Conservation (phyloP, 2,113 vertebrate genomes). For the Sapayoa aenigma region DNA sequence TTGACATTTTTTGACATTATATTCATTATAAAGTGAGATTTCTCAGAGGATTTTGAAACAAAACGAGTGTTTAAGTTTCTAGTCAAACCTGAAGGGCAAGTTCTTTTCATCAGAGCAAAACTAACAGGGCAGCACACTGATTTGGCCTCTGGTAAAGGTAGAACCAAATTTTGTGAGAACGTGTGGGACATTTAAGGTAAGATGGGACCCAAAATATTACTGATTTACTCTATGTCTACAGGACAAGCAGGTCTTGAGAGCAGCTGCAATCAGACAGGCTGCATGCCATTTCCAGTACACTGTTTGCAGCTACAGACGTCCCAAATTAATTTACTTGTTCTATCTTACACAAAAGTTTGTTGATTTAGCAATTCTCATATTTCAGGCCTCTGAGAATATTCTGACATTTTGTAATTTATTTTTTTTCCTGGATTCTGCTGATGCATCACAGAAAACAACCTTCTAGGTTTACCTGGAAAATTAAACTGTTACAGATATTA, state of each 20-base stretch:
- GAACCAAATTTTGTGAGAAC: neutral
- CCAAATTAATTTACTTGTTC: neutral
- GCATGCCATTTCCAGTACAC: neutral
- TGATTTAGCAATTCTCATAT: neutral
- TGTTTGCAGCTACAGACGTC: neutral
- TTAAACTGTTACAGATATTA: neutral
- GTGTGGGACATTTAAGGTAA: neutral
- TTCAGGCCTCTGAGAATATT: neutral
- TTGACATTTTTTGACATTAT: conserved; percentile 18
- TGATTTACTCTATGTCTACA: neutral
- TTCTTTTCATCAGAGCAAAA: neutral
- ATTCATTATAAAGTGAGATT: neutral
- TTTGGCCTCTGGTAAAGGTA: neutral
- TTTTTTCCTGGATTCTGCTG: neutral
- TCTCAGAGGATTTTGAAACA: neutral
- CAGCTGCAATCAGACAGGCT: neutral
- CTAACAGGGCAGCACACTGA: neutral
- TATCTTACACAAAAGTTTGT: neutral
- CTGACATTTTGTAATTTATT: neutral
- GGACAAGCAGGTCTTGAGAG: neutral
- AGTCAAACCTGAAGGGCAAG: neutral
- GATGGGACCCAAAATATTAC: neutral
- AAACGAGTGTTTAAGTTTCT: neutral
- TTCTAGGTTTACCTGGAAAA: neutral
- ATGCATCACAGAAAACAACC: neutral